Conservation (phyloP, 2,113 vertebrate genomes). For the Numenius arquata region DNA sequence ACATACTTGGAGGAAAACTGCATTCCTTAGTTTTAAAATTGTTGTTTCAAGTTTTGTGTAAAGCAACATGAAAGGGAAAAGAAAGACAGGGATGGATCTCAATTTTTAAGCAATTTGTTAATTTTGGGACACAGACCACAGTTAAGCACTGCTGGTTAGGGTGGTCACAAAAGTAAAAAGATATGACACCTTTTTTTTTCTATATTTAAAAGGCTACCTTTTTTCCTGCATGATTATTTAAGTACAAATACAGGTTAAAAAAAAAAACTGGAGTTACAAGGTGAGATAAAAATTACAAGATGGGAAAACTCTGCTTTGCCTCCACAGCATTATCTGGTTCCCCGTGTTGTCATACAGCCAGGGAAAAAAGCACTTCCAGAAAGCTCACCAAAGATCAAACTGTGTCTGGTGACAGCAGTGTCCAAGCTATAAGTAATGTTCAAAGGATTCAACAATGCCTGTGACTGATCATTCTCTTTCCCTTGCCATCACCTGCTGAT, state of each 20-base stretch:
- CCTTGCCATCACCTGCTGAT: conserved; percentile 89
- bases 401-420: conserved; percentile 87
- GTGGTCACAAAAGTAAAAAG: neutral
- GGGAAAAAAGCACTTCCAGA: conserved; percentile 79
- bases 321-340: conserved; percentile 65
- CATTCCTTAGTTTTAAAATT: neutral
- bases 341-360: conserved; percentile 77
- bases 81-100: neutral
- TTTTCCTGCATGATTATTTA: neutral
- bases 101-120: neutral
- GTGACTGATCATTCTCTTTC: conserved; percentile 84
- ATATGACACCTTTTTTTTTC: neutral
- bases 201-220: neutral
- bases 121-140: neutral
- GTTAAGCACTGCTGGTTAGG: neutral
- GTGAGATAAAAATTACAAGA: conserved; percentile 45
- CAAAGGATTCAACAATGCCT: conserved; percentile 82
- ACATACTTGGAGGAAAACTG: neutral
- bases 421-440: conserved; percentile 88
- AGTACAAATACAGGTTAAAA: neutral
- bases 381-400: conserved; percentile 90
- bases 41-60: neutral
- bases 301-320: conserved; percentile 19
- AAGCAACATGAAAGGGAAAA: neutral
- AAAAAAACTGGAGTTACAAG: conserved; percentile 37